A percentile compares a stretch with the other conserved stretches of the same genome.
Evolutionary conservation across 2,797 vertebrate genomes (phyloP).

Genomic region (Pristis pectinata): DNA sequence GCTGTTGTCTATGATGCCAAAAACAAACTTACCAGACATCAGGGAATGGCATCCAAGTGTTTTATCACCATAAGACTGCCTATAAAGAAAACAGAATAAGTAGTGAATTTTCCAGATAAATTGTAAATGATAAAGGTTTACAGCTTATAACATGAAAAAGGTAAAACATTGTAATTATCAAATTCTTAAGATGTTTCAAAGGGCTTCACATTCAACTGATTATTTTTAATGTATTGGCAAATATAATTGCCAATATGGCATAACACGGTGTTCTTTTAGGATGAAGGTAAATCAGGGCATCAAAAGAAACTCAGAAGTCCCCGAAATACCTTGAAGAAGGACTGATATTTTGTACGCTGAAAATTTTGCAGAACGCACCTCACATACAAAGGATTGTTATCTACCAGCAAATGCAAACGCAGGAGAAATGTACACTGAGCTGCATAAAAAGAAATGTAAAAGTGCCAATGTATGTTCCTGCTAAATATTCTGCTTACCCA

Average conservation of each 20-base stretch:
- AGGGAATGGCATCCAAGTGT: background rate
- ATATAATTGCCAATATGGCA: background rate
- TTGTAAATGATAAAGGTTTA: background rate
- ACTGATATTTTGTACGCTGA: background rate
- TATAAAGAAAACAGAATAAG: background rate
- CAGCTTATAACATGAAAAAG: background rate
- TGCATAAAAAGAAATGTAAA: background rate
- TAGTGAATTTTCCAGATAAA: background rate
- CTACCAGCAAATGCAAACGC: background rate
- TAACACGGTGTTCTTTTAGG: background rate
- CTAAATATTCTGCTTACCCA: too few species aligned
- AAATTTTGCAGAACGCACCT: background rate
- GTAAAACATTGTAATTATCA: background rate
- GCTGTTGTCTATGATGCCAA: background rate
- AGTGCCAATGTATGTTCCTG: too few species aligned
- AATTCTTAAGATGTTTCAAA: background rate
- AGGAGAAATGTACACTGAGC: background rate
- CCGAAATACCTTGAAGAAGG: background rate
- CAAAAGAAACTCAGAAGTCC: background rate
- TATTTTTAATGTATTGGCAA: background rate
- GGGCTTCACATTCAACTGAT: background rate
- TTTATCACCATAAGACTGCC: background rate
- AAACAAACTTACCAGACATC: background rate
- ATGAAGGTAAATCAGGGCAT: background rate
- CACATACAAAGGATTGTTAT: background rate